Conservation (phyloP, 2,888 invertebrate species). For the Sinodicranocentrus sp. region DNA sequence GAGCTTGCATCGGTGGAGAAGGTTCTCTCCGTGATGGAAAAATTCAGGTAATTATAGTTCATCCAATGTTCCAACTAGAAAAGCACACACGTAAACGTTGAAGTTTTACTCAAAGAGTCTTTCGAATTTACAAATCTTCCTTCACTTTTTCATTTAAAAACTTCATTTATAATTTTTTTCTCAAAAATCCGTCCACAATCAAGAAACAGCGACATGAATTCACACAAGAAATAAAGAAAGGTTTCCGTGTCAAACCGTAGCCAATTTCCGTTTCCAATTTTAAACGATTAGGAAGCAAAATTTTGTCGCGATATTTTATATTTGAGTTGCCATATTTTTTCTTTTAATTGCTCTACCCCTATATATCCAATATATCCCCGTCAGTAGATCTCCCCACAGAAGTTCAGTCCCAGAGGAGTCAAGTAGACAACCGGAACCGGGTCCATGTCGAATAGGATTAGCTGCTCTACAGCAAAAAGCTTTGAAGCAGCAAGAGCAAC, state of each 20-base stretch:
- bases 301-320: conserved; percentile 7
- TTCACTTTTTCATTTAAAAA: not conserved
- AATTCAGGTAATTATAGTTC: conserved; percentile 73
- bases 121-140: too few relatives aligned
- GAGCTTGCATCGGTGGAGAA: conserved; percentile 76
- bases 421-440: conserved; percentile 44
- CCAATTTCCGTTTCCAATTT: not conserved
- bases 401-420: conserved; percentile 68
- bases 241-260: not conserved
- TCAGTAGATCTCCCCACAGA: conserved; percentile 63
- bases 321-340: conserved; percentile 35
- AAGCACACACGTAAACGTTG: too few relatives aligned
- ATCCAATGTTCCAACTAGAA: too few relatives aligned
- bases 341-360: conserved; percentile 25
- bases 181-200: not conserved
- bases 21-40: conserved; percentile 76
- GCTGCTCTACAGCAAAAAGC: conserved; percentile 89
- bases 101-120: too few relatives aligned
- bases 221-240: not conserved
- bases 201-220: not conserved
- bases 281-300: too few relatives aligned
- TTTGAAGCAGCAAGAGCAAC: conserved; percentile 81
- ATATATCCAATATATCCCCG: conserved; percentile 5
- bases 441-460: conserved; percentile 82
- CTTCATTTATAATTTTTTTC: not conserved